A percentile compares a stretch with the other conserved stretches of the same genome.
These are phyloP conservation scores for Pogonocherus hispidulus DNA, from an alignment of 2,888 invertebrate species.

Conservation along the genomic window DNA sequence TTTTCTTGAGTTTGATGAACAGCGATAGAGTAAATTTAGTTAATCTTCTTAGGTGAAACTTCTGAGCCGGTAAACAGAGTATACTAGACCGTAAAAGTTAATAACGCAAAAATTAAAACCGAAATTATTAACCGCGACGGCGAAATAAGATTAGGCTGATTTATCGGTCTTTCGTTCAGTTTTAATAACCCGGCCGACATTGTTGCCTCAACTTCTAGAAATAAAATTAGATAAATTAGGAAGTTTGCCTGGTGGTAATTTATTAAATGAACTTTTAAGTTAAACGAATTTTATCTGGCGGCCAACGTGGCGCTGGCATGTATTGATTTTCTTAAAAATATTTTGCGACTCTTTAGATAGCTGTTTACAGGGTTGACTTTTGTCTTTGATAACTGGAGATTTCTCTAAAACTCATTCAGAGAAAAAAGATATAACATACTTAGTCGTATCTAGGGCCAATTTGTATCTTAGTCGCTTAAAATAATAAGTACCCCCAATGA, in stretches of 20 bases:
- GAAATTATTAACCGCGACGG: constrained; percentile 15
- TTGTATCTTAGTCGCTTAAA: no score
- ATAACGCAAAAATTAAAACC: constrained; percentile 11
- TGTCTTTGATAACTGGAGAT: no score
- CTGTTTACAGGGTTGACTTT: no score
- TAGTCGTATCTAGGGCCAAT: no score
- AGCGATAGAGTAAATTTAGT: no score
- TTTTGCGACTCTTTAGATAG: background rate
- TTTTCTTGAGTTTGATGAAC: no score
- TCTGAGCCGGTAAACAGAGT: background rate
- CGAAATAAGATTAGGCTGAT: constrained; percentile 15
- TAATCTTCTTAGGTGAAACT: background rate
- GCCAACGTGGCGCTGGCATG: background rate
- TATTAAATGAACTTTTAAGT: constrained; percentile 15
- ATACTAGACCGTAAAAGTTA: constrained; percentile 1
- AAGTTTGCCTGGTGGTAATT: constrained; percentile 17
- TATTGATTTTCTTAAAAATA: constrained; percentile 4
- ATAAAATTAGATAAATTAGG: constrained; percentile 23
- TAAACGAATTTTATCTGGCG: background rate
- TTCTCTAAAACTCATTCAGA: no score
- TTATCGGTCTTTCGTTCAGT: constrained; percentile 11
- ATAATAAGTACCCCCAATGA: no score
- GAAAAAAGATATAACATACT: no score
- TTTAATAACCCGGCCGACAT: constrained; percentile 18
- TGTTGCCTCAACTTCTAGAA: constrained; percentile 20